phyloP scores from a whole-genome alignment of 2,888 invertebrate species.

The Nebria brevicollis region DNA sequence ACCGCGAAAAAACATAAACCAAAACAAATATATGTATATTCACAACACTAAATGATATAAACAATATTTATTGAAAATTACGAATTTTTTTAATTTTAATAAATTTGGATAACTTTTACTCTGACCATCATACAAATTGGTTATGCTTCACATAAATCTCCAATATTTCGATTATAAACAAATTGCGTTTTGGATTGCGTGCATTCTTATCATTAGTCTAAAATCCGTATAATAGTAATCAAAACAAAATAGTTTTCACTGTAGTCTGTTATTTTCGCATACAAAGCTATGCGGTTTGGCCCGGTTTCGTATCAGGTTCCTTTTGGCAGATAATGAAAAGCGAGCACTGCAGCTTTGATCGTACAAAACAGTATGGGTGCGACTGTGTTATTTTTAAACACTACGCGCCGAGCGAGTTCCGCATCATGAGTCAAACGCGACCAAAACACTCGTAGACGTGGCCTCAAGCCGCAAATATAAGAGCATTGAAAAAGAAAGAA shows the following conservation, averaged over 20 bases:
- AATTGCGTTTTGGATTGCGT: not conserved
- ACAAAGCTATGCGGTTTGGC: not conserved
- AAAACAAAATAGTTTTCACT: not conserved
- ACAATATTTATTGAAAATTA: no score
- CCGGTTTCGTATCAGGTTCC: not conserved
- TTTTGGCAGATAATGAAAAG: not conserved
- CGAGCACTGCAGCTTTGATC: not conserved
- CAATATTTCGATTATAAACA: not conserved
- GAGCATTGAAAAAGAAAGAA: not conserved
- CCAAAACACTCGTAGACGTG: not conserved
- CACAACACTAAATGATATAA: no score
- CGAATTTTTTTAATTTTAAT: no score
- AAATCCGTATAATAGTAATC: not conserved
- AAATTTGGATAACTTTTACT: no score
- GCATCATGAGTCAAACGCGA: constrained; percentile 10
- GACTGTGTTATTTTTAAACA: constrained; percentile 13
- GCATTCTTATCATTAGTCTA: not conserved
- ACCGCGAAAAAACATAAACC: no score
- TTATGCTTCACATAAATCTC: not conserved
- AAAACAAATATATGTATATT: no score
- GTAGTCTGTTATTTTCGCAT: not conserved
- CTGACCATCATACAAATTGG: no score
- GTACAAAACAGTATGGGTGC: no score
- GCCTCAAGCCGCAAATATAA: not conserved
- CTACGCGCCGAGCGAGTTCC: not conserved